Base-by-base conservation (phyloP, 2,888 invertebrate genomes). In the Drosophila ochracea region DNA sequence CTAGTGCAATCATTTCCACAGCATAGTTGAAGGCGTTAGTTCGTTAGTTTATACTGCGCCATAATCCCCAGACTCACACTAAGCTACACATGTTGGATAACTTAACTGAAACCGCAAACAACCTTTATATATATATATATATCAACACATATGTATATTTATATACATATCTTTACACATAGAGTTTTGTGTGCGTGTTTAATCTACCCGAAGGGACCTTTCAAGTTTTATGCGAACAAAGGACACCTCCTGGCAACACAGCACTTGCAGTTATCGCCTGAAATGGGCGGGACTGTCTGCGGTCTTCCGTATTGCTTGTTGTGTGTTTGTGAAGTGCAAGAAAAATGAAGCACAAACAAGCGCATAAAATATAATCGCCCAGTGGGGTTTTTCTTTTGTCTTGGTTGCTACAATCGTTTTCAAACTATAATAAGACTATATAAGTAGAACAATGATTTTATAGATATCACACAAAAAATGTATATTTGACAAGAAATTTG, bases 191-290 rank as follows among this genome's bases (percentile, higher is more conserved):
- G 88, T 89, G 78, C 90, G 90, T 85, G 90, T 82, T 87, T 84
- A 89, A 85, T 85, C 90, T 85, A 87, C 73, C 88, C 82, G 70
- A 77, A 68, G 88, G 90, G 84, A 82, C 80, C 73, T 82, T 89
- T 84, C 80, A 84, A 73, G 78, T 89, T 82, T 89, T 76, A 82
- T 89, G 82, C 62, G 74, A 76, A 74, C 79, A 76, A 65, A 82
- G 72, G 80, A 80, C 78, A 76, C 75, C 82, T 68, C 60, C n/a
- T 80, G 68, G 78, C 62, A 62, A 21, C 16, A 35, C 59, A 59
- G 30, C 68, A 70, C 76, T 66, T 71, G 59, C 57, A 74, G 74
- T 69, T 89, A 75, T 83, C 68, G 86, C 64, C 72, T 53, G 16
- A 16, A 47, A 47, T 16, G 47, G 61, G 53, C 74, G n/a, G 61